Conservation (phyloP, 1,140 invertebrate genomes). For the Trachymyrmex cornetzi region DNA sequence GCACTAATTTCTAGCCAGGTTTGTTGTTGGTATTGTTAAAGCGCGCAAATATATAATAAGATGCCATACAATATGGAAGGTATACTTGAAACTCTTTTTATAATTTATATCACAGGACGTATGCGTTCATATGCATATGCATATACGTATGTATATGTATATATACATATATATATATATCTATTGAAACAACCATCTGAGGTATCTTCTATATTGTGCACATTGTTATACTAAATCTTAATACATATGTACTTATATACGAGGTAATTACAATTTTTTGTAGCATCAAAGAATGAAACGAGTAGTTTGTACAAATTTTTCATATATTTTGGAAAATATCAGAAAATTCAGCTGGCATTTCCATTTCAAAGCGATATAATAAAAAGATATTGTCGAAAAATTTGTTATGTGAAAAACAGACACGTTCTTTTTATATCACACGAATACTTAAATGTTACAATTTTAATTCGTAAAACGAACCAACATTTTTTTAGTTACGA, state of each 20-base stretch:
- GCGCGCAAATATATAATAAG: slow-evolving; percentile 72
- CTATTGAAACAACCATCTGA: neutral
- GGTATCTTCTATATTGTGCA: slow-evolving; percentile 46
- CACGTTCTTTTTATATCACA: too few relatives aligned
- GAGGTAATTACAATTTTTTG: slow-evolving; percentile 17
- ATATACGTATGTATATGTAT: too few relatives aligned
- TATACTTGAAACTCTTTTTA: slow-evolving; percentile 67
- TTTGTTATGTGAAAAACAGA: too few relatives aligned
- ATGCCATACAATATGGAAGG: slow-evolving; percentile 80
- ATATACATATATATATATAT: neutral
- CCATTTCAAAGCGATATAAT: neutral
- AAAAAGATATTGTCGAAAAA: slow-evolving; percentile 17
- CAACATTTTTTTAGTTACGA: too few relatives aligned
- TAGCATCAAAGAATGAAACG: slow-evolving; percentile 30
- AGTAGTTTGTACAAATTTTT: slow-evolving; percentile 1
- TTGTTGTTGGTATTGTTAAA: slow-evolving; percentile 70
- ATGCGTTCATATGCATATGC: neutral
- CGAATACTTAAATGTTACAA: too few relatives aligned
- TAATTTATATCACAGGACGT: slow-evolving; percentile 17
- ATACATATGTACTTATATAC: slow-evolving; percentile 9
- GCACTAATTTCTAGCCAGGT: slow-evolving; percentile 52
- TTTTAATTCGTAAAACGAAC: too few relatives aligned
- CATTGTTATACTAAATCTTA: slow-evolving; percentile 29
- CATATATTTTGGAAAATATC: neutral
- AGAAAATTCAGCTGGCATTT: slow-evolving; percentile 1